Evolutionary conservation across 2,797 vertebrate species (phyloP).

Genomic region (Lacerta viridis): DNA sequence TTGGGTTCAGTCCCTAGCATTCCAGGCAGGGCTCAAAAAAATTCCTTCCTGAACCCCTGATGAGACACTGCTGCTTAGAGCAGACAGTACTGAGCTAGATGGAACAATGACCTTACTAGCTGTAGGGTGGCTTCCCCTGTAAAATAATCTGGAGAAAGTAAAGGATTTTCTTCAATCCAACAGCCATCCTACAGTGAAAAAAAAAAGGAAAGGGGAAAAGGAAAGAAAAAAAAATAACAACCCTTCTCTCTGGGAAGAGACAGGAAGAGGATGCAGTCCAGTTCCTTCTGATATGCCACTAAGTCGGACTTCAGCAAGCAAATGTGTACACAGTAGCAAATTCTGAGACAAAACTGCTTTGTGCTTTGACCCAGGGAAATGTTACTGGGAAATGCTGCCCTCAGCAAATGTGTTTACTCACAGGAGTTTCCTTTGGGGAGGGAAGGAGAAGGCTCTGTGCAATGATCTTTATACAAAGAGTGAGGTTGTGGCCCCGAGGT

Average conservation of each 20-base stretch:
- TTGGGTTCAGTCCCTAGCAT: neutral
- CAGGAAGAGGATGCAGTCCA: slow-evolving; percentile 90
- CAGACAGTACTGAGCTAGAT: neutral
- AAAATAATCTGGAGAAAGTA: slow-evolving; percentile 45
- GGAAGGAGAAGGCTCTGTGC: slow-evolving; percentile 15
- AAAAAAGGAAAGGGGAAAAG: slow-evolving; percentile 57
- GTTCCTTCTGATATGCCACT: slow-evolving; percentile 89
- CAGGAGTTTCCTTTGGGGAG: slow-evolving; percentile 78
- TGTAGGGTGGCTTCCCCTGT: neutral
- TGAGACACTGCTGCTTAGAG: neutral
- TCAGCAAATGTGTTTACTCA: slow-evolving; percentile 85
- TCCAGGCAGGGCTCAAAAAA: neutral
- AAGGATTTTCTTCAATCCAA: slow-evolving; percentile 71
- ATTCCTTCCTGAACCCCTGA: neutral
- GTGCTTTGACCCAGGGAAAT: slow-evolving; percentile 80
- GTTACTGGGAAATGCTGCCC: slow-evolving; percentile 82
- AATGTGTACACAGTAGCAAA: slow-evolving; percentile 81
- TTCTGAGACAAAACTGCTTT: slow-evolving; percentile 78
- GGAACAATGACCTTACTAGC: neutral
- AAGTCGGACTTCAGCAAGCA: slow-evolving; percentile 78
- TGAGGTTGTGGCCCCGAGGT: neutral
- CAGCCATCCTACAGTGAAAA: slow-evolving; percentile 62
- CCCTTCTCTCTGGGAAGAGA: slow-evolving; percentile 74
- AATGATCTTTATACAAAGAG: slow-evolving; percentile 21
- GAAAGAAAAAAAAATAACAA: slow-evolving; percentile 46